Conservation (phyloP, 2,113 vertebrate genomes). For the Desmodus rotundus region DNA sequence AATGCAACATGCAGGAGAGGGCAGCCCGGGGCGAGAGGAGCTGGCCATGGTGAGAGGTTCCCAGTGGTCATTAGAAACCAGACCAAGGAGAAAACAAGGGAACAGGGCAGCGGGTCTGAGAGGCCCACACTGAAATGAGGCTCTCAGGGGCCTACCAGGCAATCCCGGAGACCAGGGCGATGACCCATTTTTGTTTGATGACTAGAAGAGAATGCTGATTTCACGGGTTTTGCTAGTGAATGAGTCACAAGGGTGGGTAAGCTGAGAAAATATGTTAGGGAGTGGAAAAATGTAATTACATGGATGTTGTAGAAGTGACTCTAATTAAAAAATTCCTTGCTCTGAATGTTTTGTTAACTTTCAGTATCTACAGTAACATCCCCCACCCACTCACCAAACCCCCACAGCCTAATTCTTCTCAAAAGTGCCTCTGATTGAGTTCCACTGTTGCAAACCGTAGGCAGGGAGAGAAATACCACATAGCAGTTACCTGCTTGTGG, state of each 20-base stretch:
- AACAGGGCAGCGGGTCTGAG: neutral
- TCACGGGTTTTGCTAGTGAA: neutral
- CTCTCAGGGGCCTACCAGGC: neutral
- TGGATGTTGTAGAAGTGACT: neutral
- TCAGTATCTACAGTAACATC: neutral
- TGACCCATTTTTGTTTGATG: neutral
- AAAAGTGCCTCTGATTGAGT: neutral
- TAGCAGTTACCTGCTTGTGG: neutral
- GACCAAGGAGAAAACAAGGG: neutral
- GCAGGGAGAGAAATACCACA: neutral
- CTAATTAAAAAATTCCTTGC: slow-evolving; percentile 67
- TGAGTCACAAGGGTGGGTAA: slow-evolving; percentile 27
- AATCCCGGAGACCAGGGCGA: neutral
- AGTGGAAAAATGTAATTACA: slow-evolving; percentile 32
- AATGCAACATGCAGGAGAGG: neutral
- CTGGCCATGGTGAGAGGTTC: neutral
- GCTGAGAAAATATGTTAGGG: slow-evolving; percentile 39
- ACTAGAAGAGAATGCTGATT: slow-evolving; percentile 5
- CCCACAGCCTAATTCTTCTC: neutral
- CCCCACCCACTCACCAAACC: neutral
- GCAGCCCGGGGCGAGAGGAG: neutral
- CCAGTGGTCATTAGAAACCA: neutral
- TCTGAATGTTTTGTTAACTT: slow-evolving; percentile 36
- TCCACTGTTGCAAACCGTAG: neutral
- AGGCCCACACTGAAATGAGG: neutral